Percentiles rank a stretch among this genome's conserved stretches.
Conservation (phyloP, 2,888 invertebrate genomes). For the Philereme transversata region DNA sequence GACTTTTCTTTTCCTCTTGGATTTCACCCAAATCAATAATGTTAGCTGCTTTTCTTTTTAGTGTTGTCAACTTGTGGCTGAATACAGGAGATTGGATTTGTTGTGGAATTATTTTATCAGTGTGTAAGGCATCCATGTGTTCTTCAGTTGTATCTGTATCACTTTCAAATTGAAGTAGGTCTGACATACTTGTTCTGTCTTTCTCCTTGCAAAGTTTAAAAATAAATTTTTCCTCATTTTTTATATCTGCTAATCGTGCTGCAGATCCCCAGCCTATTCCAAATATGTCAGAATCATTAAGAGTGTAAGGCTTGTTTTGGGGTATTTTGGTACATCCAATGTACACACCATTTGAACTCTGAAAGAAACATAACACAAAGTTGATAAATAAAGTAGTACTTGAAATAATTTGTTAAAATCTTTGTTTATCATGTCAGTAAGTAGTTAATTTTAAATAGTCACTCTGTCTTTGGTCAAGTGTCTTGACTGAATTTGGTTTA, state of each 20-base stretch:
- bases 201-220: slow-evolving; percentile 61
- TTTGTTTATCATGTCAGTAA: too few species aligned
- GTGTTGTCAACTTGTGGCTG: slow-evolving; percentile 41
- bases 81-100: slow-evolving; percentile 39
- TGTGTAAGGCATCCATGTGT: slow-evolving; percentile 47
- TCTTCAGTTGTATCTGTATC: slow-evolving; percentile 55
- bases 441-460: too few species aligned
- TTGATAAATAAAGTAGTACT: too few species aligned
- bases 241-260: slow-evolving; percentile 53
- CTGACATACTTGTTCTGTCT: slow-evolving; percentile 38
- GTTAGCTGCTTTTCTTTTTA: slow-evolving; percentile 59
- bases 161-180: slow-evolving; percentile 58
- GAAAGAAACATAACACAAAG: slow-evolving; percentile 34
- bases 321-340: slow-evolving; percentile 73
- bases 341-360: slow-evolving; percentile 86
- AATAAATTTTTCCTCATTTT: slow-evolving; percentile 66
- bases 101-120: slow-evolving; percentile 14
- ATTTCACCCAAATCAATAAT: slow-evolving; percentile 27
- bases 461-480: too few species aligned
- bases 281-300: slow-evolving; percentile 76
- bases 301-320: slow-evolving; percentile 54
- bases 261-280: slow-evolving; percentile 79
- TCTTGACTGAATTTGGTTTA: too few species aligned
- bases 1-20: slow-evolving; percentile 35
- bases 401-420: too few species aligned